Evolutionary conservation across 2,888 invertebrate species (phyloP).

Genomic region (Crepidodera aurea): DNA sequence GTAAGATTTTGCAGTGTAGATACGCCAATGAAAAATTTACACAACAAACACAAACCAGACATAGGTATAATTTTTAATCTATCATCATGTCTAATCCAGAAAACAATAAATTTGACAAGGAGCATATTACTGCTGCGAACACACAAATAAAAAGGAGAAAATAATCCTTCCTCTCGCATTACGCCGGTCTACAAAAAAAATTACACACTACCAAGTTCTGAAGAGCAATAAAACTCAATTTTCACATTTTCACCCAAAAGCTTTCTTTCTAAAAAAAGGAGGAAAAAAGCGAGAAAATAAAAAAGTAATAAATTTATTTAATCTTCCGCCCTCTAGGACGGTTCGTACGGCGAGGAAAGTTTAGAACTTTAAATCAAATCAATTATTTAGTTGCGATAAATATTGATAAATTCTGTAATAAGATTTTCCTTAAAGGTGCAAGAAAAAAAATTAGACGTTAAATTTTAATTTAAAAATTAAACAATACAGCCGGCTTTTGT

Average conservation of each 20-base stretch:
- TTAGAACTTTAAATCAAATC: not conserved
- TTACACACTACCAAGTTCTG: constrained; percentile 6
- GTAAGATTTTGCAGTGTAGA: too few relatives aligned
- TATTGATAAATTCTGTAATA: too few relatives aligned
- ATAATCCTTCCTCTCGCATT: constrained; percentile 8
- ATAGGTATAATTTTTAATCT: constrained; percentile 1
- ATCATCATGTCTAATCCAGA: constrained; percentile 13
- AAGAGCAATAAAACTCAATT: constrained; percentile 23
- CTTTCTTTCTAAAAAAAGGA: not conserved
- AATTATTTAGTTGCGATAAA: not conserved
- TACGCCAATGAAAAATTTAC: not conserved
- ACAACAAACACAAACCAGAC: not conserved
- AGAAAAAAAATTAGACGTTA: too few relatives aligned
- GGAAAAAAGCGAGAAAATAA: constrained; percentile 11
- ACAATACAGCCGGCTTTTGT: too few relatives aligned
- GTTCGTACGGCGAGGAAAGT: not conserved
- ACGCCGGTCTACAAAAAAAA: constrained; percentile 2
- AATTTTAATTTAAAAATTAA: too few relatives aligned
- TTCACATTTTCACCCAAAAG: constrained; percentile 15
- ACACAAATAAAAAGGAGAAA: constrained; percentile 1
- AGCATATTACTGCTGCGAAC: constrained; percentile 9
- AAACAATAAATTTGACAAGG: constrained; percentile 8
- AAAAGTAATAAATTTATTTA: constrained; percentile 25
- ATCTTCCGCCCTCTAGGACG: constrained; percentile 1
- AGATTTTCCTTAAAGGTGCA: too few relatives aligned